Percentiles rank a stretch among this genome's conserved stretches.
These are phyloP conservation scores for Catonia carolina DNA, from an alignment of 2,888 invertebrate genomes.

Conservation along the genomic window DNA sequence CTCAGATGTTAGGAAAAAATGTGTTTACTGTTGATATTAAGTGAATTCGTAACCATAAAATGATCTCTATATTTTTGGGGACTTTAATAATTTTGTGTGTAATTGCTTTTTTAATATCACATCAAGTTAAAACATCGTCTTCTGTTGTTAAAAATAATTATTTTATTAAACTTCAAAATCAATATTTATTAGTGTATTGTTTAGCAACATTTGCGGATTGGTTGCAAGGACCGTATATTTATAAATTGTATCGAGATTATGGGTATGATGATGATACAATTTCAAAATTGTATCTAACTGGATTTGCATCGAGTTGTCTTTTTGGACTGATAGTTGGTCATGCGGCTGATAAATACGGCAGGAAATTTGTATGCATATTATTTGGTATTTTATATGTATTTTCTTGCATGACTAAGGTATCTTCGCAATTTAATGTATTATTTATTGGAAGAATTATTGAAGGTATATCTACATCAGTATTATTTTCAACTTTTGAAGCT, in stretches of 20 bases:
- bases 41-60: no score
- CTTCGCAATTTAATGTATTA: slow-evolving; percentile 38
- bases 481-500: slow-evolving; percentile 53
- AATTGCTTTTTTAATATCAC: no score
- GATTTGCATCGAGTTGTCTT: slow-evolving; percentile 51
- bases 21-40: no score
- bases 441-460: slow-evolving; percentile 49
- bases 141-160: not conserved
- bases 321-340: slow-evolving; percentile 50
- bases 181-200: slow-evolving; percentile 49
- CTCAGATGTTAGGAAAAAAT: no score
- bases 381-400: slow-evolving; percentile 46
- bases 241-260: slow-evolving; percentile 51
- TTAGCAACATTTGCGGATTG: slow-evolving; percentile 53
- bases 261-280: slow-evolving; percentile 51
- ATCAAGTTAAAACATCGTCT: no score
- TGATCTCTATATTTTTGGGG: no score
- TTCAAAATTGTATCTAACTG: slow-evolving; percentile 50
- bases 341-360: slow-evolving; percentile 50
- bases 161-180: slow-evolving; percentile 43
- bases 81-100: no score
- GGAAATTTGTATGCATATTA: slow-evolving; percentile 47
- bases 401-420: slow-evolving; percentile 34
- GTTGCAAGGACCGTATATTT: slow-evolving; percentile 55
- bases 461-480: slow-evolving; percentile 51